Evolutionary conservation across 2,113 vertebrate species (phyloP).

Genomic region (Charina bottae): DNA sequence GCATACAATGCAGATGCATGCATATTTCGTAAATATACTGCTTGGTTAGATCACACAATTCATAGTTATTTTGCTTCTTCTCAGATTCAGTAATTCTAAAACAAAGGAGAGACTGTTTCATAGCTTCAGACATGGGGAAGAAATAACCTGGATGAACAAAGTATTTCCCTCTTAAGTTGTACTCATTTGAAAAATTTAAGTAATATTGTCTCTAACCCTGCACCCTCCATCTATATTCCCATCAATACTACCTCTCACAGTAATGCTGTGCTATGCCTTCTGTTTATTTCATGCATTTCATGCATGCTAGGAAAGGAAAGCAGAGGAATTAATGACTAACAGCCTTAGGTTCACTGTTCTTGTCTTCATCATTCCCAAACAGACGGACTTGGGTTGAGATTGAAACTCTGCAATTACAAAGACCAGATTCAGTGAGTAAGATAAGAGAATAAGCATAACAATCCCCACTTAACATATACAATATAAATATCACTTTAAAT

Average conservation of each 20-base stretch:
- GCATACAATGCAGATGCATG: background rate
- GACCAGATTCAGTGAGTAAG: slow-evolving; percentile 7
- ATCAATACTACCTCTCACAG: slow-evolving; percentile 28
- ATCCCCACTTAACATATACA: background rate
- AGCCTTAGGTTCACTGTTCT: background rate
- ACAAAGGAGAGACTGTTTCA: background rate
- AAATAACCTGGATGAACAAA: background rate
- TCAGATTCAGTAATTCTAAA: background rate
- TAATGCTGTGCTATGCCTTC: slow-evolving; percentile 14
- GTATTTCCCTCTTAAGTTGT: background rate
- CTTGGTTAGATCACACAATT: background rate
- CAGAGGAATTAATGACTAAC: slow-evolving; percentile 21
- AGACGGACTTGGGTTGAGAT: slow-evolving; percentile 32
- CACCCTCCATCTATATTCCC: background rate
- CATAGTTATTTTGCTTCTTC: background rate
- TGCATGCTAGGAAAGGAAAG: slow-evolving; percentile 7
- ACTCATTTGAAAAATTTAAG: background rate
- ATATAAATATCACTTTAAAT: background rate
- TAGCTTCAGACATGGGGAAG: background rate
- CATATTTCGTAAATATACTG: background rate
- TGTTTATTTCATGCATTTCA: slow-evolving; percentile 32
- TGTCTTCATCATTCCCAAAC: slow-evolving; percentile 14
- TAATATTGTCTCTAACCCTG: background rate
- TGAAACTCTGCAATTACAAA: slow-evolving; percentile 30
- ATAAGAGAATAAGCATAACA: background rate